Conservation (phyloP, 2,888 invertebrate genomes). For the Anthophora plumipes region DNA sequence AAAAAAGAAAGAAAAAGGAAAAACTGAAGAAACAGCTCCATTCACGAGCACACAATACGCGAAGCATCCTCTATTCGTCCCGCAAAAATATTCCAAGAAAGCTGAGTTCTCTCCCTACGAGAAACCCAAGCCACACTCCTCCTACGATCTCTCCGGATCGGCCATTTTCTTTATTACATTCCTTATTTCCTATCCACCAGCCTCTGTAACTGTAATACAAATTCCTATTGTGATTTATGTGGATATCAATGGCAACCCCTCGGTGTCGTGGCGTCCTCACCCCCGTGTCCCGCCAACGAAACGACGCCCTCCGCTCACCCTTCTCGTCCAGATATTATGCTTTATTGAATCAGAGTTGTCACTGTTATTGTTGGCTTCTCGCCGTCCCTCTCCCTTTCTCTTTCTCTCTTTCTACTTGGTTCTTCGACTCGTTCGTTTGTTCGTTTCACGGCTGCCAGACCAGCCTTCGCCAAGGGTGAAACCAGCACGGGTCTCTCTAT, state of each 20-base stretch:
- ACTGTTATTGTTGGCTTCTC: slow-evolving; percentile 79
- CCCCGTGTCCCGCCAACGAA: slow-evolving; percentile 39
- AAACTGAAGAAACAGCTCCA: slow-evolving; percentile 5
- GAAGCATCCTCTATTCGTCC: slow-evolving; percentile 9
- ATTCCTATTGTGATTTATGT: slow-evolving; percentile 85
- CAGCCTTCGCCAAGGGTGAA: slow-evolving; percentile 48
- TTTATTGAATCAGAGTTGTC: slow-evolving; percentile 83
- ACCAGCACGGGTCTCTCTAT: slow-evolving; percentile 72
- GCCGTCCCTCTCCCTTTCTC: slow-evolving; percentile 44
- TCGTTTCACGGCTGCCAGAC: slow-evolving; percentile 68
- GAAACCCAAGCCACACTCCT: slow-evolving; percentile 26
- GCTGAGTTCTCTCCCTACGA: slow-evolving; percentile 21
- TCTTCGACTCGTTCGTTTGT: slow-evolving; percentile 42
- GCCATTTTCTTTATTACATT: slow-evolving; percentile 85
- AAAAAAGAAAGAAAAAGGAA: not conserved
- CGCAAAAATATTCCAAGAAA: slow-evolving; percentile 19
- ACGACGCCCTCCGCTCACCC: slow-evolving; percentile 67
- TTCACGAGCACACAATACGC: not conserved
- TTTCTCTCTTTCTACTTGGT: slow-evolving; percentile 23
- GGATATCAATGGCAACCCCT: slow-evolving; percentile 83
- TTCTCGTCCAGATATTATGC: slow-evolving; percentile 81
- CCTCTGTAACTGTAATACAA: slow-evolving; percentile 84
- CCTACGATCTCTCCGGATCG: slow-evolving; percentile 68
- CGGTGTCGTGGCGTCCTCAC: slow-evolving; percentile 64
- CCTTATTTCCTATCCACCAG: slow-evolving; percentile 84